Conservation (phyloP, 2,888 invertebrate species). For the Agrotis ipsilon region DNA sequence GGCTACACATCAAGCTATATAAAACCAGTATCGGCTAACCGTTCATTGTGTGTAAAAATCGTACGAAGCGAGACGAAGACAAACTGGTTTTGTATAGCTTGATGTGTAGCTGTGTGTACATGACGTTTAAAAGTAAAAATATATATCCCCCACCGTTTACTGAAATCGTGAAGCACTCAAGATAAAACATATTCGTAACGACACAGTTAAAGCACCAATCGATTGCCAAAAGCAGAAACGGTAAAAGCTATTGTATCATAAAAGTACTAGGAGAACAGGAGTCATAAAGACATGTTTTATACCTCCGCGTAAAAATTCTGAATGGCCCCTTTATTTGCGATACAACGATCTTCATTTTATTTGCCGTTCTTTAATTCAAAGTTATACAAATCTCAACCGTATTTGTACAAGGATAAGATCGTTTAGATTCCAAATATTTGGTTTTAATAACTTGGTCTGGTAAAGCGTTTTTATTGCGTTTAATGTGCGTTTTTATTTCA, state of each 20-base stretch:
- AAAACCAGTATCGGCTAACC: too few species aligned
- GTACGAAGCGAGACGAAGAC: too few species aligned
- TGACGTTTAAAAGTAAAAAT: background rate
- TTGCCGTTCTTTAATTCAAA: conserved; percentile 42
- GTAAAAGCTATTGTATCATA: conserved; percentile 64
- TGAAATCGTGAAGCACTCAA: conserved; percentile 11
- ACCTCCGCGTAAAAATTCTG: conserved; percentile 72
- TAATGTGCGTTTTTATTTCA: conserved; percentile 75
- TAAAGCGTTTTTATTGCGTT: conserved; percentile 67
- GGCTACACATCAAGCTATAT: too few species aligned
- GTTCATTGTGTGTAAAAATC: too few species aligned
- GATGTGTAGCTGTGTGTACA: too few species aligned
- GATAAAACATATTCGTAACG: conserved; percentile 27
- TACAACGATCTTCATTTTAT: conserved; percentile 65
- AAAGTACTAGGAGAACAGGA: conserved; percentile 62
- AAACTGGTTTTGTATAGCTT: too few species aligned
- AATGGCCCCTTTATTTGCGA: conserved; percentile 72
- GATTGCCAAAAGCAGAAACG: conserved; percentile 55
- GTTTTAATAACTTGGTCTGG: conserved; percentile 40
- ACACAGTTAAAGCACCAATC: conserved; percentile 50
- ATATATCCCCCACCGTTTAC: background rate
- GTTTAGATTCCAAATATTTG: background rate
- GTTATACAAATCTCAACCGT: conserved; percentile 54
- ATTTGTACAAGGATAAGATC: conserved; percentile 29
- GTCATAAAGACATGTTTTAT: conserved; percentile 70